phyloP scores from a whole-genome alignment of 2,113 vertebrate genomes.

The Ameiurus melas region DNA sequence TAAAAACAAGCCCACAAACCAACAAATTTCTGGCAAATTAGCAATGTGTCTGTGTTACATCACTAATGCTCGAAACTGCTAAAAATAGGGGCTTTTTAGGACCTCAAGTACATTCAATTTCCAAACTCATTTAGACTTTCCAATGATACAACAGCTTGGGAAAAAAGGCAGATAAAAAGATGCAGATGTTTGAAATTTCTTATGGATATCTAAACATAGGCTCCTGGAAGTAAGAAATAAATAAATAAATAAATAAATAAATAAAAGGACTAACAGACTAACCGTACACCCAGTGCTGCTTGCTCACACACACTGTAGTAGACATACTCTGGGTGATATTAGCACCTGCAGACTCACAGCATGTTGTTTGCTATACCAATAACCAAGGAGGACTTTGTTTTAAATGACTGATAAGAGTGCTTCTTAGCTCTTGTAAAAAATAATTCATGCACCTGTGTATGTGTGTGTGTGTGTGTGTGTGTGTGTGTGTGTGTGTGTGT shows the following conservation, averaged over 20 bases:
- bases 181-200: neutral
- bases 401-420: neutral
- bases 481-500: neutral
- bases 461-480: neutral
- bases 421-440: neutral
- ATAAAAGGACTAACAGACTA: too few species aligned
- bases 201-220: neutral
- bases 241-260: too few species aligned
- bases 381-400: neutral
- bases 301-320: neutral
- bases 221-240: too few species aligned
- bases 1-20: neutral
- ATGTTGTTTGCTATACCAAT: neutral
- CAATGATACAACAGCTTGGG: neutral
- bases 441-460: constrained; percentile 1
- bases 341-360: neutral
- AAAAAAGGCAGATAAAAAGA: neutral
- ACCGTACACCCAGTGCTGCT: too few species aligned
- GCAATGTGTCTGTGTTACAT: neutral
- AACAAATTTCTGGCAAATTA: neutral
- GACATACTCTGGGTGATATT: neutral
- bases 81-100: neutral
- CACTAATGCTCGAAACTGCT: neutral
- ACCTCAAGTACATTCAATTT: neutral
- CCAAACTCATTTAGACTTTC: neutral